phyloP scores from a whole-genome alignment of 2,113 vertebrate genomes.

The Columba janthina region DNA sequence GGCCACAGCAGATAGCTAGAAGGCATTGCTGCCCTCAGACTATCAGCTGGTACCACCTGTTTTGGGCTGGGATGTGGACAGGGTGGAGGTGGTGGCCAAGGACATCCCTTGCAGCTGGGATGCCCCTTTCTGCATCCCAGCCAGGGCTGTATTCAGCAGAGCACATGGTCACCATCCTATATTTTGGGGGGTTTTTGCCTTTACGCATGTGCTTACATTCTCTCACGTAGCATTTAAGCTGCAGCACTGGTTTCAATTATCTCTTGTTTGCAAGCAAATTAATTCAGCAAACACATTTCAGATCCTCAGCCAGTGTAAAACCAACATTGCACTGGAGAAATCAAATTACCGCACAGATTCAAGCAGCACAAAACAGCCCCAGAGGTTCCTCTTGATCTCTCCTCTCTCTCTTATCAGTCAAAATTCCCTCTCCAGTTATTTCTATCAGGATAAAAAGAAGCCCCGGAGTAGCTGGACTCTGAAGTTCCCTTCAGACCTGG shows the following conservation, averaged over 20 bases:
- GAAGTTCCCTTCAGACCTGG: neutral
- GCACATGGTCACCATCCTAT: neutral
- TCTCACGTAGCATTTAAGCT: neutral
- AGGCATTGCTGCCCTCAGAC: neutral
- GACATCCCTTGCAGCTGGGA: neutral
- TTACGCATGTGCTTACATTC: neutral
- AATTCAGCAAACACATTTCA: neutral
- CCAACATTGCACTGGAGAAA: neutral
- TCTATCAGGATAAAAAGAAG: neutral
- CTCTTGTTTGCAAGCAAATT: slow-evolving; percentile 38
- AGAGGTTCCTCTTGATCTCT: neutral
- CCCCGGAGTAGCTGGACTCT: neutral
- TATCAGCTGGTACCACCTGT: neutral
- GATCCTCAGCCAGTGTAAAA: neutral
- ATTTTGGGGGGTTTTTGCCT: neutral
- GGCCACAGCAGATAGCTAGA: neutral
- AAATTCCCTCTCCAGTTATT: neutral
- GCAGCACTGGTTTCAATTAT: slow-evolving; percentile 10
- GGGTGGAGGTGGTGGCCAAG: neutral
- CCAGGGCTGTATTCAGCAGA: neutral
- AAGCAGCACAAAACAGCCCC: neutral
- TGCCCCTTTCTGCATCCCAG: neutral
- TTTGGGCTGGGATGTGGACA: neutral
- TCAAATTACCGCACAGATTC: neutral
- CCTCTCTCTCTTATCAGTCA: neutral